Conservation (phyloP, 2,888 invertebrate species). For the Hydrotaea cyrtoneurina region DNA sequence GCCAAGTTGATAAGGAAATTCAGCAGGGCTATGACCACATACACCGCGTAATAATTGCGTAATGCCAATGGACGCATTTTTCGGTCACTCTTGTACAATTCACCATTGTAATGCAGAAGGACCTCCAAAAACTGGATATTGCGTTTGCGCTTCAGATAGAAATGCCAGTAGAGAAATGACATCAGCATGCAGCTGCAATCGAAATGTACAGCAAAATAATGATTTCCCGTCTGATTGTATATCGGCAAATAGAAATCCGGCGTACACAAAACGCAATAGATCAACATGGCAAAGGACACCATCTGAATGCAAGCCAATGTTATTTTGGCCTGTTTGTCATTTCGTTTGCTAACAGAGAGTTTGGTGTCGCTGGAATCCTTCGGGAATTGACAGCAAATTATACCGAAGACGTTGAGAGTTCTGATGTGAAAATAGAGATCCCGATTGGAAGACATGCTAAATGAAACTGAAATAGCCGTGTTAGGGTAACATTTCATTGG, state of each 20-base stretch:
- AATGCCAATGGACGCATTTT: neutral
- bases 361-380: neutral
- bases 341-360: neutral
- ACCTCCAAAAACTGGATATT: neutral
- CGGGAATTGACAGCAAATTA: neutral
- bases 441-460: conserved; percentile 18
- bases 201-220: neutral
- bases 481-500: too few relatives aligned
- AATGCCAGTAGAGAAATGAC: neutral
- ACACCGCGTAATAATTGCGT: neutral
- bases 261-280: neutral
- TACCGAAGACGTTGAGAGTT: conserved; percentile 14
- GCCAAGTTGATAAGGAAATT: neutral
- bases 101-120: neutral
- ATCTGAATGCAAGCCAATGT: neutral
- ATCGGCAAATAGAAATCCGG: neutral
- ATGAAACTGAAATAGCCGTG: neutral
- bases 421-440: conserved; percentile 29
- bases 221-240: neutral
- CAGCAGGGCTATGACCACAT: neutral
- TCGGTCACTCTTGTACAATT: neutral
- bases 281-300: neutral
- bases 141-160: neutral
- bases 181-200: neutral
- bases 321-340: neutral